Conservation (phyloP, 2,888 invertebrate genomes). For the Drosophila setosimentum region DNA sequence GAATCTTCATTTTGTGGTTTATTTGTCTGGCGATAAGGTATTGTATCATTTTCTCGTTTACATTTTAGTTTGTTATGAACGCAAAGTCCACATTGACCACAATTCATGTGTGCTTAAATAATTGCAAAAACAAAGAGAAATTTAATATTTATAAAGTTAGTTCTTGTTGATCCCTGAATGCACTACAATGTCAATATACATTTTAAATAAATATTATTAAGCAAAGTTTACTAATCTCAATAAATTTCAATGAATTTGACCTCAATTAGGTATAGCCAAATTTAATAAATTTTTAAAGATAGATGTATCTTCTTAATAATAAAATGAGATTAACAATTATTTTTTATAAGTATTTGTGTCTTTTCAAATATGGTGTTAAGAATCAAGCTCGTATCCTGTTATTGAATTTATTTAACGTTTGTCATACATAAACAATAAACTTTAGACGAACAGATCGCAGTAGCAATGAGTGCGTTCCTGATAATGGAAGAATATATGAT, state of each 20-base stretch:
- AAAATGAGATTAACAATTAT: neutral
- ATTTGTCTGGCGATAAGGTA: constrained; percentile 33
- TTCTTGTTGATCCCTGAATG: neutral
- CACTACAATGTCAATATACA: neutral
- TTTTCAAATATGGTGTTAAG: no score
- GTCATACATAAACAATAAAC: neutral
- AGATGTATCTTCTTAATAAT: neutral
- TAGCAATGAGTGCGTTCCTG: neutral
- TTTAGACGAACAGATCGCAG: no score
- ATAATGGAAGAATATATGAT: neutral
- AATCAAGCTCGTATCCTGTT: neutral
- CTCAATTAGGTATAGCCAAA: neutral
- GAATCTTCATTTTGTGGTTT: constrained; percentile 27
- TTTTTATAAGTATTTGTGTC: neutral
- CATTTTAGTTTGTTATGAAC: constrained; percentile 7
- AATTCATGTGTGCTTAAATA: constrained; percentile 6
- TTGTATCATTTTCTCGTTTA: constrained; percentile 16
- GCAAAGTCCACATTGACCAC: constrained; percentile 38
- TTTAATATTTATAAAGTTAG: neutral
- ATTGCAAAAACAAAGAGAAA: constrained; percentile 18
- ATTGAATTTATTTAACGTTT: neutral
- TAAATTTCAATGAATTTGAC: neutral
- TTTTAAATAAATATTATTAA: neutral
- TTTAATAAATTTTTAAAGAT: neutral
- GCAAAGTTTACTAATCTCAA: neutral